Evolutionary conservation across 2,113 vertebrate genomes (phyloP).

Genomic region (Vulpes ferrilata): DNA sequence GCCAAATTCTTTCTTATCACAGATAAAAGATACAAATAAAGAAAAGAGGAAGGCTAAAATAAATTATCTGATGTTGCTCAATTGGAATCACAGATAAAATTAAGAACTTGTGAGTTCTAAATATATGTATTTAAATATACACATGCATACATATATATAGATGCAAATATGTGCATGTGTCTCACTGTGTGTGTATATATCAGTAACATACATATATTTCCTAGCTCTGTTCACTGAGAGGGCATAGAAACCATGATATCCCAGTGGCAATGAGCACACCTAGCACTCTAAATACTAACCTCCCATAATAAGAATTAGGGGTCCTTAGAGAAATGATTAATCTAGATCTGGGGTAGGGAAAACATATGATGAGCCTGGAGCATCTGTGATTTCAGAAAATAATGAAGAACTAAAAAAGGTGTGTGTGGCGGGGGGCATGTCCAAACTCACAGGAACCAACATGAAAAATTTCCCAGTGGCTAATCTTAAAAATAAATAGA

Average conservation of each 20-base stretch:
- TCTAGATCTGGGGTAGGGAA: not conserved
- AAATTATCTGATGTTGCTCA: not conserved
- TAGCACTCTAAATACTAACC: not conserved
- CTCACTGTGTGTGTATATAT: not conserved
- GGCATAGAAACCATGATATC: not conserved
- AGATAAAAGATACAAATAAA: not conserved
- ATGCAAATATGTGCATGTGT: not conserved
- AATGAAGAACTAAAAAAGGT: not conserved
- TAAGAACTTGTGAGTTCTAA: not conserved
- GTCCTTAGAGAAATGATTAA: not conserved
- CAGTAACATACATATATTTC: not conserved
- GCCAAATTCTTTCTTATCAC: not conserved
- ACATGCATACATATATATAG: not conserved
- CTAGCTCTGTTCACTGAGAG: not conserved
- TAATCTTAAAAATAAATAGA: constrained; percentile 6
- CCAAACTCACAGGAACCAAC: not conserved
- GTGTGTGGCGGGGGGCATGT: no score
- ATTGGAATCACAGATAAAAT: not conserved
- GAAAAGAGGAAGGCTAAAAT: not conserved
- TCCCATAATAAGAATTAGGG: not conserved
- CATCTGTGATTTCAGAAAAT: not conserved
- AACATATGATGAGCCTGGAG: not conserved
- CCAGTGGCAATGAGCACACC: not conserved
- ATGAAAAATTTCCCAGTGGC: not conserved
- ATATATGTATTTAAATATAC: not conserved